Percentiles rank a stretch among this genome's conserved stretches.
These are phyloP conservation scores for Microcebus ravelobensis DNA, from an alignment of 2,113 vertebrate species.

Conservation along the genomic window DNA sequence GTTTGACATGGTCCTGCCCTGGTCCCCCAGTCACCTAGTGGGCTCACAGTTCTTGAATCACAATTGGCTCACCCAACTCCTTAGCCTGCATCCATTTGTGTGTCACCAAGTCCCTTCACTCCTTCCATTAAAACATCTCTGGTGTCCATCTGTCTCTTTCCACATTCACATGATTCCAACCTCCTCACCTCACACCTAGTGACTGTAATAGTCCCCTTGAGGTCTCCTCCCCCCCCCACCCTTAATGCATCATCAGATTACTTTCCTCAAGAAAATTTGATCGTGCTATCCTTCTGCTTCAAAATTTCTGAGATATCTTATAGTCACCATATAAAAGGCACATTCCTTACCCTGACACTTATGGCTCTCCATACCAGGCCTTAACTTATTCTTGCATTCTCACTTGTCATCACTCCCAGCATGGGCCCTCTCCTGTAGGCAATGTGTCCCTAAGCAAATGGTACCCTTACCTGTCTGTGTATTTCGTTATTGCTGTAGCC, in stretches of 20 bases:
- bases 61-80: not conserved
- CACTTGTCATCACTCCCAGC: not conserved
- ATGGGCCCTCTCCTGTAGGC: not conserved
- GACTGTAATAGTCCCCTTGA: not conserved
- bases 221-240: not conserved
- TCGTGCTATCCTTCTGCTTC: not conserved
- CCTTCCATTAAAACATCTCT: not conserved
- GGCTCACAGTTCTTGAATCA: not conserved
- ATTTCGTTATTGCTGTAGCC: not conserved
- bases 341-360: not conserved
- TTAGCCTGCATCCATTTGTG: not conserved
- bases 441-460: not conserved
- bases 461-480: not conserved
- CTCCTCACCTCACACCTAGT: not conserved
- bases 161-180: not conserved
- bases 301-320: not conserved
- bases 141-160: not conserved
- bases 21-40: not conserved
- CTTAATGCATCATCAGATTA: not conserved
- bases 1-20: not conserved
- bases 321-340: not conserved
- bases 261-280: not conserved
- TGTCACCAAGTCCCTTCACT: not conserved
- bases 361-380: not conserved
- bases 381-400: not conserved